phyloP scores from a whole-genome alignment of 2,888 invertebrate species.

The Unio pictorum region DNA sequence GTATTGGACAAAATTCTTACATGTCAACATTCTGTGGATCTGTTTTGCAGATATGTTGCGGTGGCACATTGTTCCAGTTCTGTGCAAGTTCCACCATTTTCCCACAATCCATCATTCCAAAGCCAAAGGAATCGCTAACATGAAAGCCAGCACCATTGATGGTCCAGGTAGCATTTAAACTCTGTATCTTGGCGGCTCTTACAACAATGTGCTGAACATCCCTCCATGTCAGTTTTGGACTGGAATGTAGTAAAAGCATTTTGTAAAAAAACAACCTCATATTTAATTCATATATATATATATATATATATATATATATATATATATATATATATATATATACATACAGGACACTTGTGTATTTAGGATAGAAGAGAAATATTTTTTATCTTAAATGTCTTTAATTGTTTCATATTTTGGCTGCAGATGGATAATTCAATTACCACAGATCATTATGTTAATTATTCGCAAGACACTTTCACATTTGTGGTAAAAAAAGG shows the following conservation, averaged over 20 bases:
- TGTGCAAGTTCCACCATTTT: slow-evolving; percentile 67
- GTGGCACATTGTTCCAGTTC: slow-evolving; percentile 64
- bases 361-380: too few species aligned
- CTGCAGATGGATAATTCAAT: too few species aligned
- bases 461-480: too few species aligned
- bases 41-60: slow-evolving; percentile 66
- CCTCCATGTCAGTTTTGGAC: slow-evolving; percentile 67
- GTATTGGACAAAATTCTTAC: slow-evolving; percentile 21
- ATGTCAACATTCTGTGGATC: slow-evolving; percentile 20
- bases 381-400: too few species aligned
- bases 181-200: slow-evolving; percentile 59
- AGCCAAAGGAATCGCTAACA: slow-evolving; percentile 66
- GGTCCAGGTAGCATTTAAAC: slow-evolving; percentile 74
- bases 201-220: slow-evolving; percentile 70
- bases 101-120: slow-evolving; percentile 68
- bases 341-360: too few species aligned
- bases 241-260: slow-evolving; percentile 29
- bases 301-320: too few species aligned
- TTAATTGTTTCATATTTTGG: too few species aligned
- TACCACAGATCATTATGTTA: too few species aligned
- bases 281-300: too few species aligned
- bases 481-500: too few species aligned
- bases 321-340: too few species aligned
- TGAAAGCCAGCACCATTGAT: slow-evolving; percentile 69
- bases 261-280: not conserved